Evolutionary conservation across 2,888 invertebrate species (phyloP), one percentile per base, ranked within the genome.

Genomic region (Salticus scenicus): DNA sequence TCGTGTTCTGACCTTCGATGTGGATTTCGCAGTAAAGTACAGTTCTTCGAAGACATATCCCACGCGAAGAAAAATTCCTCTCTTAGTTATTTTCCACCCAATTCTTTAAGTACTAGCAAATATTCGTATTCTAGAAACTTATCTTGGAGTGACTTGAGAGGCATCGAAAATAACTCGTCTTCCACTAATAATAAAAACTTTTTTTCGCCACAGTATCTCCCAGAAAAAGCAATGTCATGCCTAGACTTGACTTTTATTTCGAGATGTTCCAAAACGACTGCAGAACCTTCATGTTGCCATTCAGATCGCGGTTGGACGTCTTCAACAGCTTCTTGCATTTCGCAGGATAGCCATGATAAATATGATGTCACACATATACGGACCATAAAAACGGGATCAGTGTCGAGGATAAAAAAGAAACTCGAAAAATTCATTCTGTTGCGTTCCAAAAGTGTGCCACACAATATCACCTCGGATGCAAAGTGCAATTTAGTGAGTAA

Each of bases 221-320:
- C 87, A 28, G 87, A 87, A 63, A 41, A 83, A 57, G 83, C 87
- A 10, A 51, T 87, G 37, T 87, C 87, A 5, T 83, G 73, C 20
- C 47, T 80, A n/a, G 83, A 87, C 71, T 73, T 87, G 47, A 57
- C 74, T 28, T 69, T 30, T 63, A 30, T 31, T 20, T 72, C 76
- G 1, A 2, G 31, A 27, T 71, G 74, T 57, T 70, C 76, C 27
- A n/a, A 37, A 10, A 24, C 47, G 7, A 20, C 42, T 4, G 75
- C 63, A 0, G 24, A 63, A 17, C 24, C 42, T 0, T 57, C 41
- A 12, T 8, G 63, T 33, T 37, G 33, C 30, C 31, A 20, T n/a
- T 67, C 67, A 5, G 67, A 67, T 31, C 63, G 24, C 14, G 70
- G 42, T 1, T 69, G 67, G 31, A 33, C 64, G 0, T 63, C 73